Conservation (phyloP, 2,797 vertebrate species). For the Diplodus puntazzo region DNA sequence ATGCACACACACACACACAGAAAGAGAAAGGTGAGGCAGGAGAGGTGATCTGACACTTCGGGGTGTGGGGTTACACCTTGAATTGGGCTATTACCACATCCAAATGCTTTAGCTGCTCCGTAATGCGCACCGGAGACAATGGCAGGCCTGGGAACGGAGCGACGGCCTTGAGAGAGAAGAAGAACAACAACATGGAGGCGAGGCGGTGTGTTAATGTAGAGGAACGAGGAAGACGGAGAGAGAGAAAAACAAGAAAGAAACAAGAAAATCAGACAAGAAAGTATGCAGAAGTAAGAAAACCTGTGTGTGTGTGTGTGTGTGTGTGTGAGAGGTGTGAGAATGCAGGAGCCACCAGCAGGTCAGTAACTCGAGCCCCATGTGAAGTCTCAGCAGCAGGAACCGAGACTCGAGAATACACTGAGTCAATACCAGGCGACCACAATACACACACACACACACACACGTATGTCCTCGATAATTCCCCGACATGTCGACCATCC, state of each 20-base stretch:
- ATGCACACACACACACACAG: slow-evolving; percentile 15
- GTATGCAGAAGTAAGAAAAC: neutral
- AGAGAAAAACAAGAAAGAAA: neutral
- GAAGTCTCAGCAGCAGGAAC: slow-evolving; percentile 72
- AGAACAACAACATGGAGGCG: slow-evolving; percentile 1
- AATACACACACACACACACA: slow-evolving; percentile 49
- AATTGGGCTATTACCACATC: slow-evolving; percentile 52
- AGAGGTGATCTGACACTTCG: slow-evolving; percentile 44
- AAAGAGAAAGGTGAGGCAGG: slow-evolving; percentile 7
- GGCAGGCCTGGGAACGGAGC: slow-evolving; percentile 65
- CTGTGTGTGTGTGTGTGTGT: slow-evolving; percentile 10
- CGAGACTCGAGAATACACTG: slow-evolving; percentile 58
- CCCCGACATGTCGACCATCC: slow-evolving; percentile 1
- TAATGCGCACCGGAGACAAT: slow-evolving; percentile 58
- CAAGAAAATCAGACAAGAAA: neutral
- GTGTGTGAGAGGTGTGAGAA: slow-evolving; percentile 62
- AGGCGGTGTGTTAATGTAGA: neutral
- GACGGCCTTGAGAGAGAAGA: slow-evolving; percentile 30
- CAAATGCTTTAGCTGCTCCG: slow-evolving; percentile 57
- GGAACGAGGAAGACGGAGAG: neutral
- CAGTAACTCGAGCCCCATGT: slow-evolving; percentile 79
- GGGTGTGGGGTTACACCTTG: slow-evolving; percentile 68
- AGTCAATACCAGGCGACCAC: slow-evolving; percentile 61
- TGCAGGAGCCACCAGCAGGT: slow-evolving; percentile 51
- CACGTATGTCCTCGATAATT: neutral